Conservation (phyloP, 1,140 invertebrate genomes). For the Eriocheir sinensis region DNA sequence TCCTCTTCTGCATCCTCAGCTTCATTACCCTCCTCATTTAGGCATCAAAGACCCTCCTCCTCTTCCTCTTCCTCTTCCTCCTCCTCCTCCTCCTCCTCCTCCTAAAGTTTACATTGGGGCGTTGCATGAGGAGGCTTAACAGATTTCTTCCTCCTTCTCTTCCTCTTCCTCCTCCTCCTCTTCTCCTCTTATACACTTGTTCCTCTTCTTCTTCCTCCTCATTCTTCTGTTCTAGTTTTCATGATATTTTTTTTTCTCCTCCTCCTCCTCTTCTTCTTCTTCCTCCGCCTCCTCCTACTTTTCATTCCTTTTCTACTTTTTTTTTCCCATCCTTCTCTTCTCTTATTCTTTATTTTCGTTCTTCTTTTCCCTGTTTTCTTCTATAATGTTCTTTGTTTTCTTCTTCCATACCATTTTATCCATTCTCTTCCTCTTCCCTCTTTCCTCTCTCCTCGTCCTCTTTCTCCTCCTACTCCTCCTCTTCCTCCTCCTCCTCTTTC, state of each 20-base stretch:
- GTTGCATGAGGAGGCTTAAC: no score
- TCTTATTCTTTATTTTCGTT: neutral
- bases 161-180: neutral
- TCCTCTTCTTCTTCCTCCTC: no score
- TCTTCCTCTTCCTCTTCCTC: neutral
- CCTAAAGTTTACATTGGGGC: neutral
- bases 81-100: neutral
- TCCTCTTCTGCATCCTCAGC: neutral
- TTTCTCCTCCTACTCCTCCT: neutral
- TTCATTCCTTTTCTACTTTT: neutral
- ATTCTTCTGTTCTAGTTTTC: neutral
- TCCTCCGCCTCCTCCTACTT: neutral
- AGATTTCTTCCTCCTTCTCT: neutral
- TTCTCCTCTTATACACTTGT: neutral
- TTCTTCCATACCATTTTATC: neutral
- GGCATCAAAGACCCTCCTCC: neutral
- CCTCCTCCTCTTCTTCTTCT: no score
- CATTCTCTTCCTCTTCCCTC: neutral
- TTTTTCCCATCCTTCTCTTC: neutral
- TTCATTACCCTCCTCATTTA: constrained; percentile 1
- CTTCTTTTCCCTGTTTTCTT: neutral
- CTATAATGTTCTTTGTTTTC: no score
- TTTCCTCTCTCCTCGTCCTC: neutral
- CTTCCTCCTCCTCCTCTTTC: neutral
- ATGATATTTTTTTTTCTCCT: neutral